Conservation (phyloP, 2,888 invertebrate species). For the Diogma glabrata region DNA sequence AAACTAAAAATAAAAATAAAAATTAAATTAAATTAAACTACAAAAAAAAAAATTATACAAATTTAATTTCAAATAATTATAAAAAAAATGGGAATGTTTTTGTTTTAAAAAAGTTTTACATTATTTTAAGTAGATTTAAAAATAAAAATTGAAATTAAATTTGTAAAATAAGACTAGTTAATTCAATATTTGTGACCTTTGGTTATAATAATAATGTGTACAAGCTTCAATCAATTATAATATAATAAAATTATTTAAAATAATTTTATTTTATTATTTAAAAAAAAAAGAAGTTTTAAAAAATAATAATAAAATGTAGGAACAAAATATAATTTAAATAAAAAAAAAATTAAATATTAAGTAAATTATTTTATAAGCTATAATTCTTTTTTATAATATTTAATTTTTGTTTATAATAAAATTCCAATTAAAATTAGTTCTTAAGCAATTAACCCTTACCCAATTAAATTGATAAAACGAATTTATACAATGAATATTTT, state of each 20-base stretch:
- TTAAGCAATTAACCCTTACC: too few species aligned
- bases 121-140: too few species aligned
- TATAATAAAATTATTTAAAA: too few species aligned
- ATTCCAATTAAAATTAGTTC: too few species aligned
- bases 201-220: too few species aligned
- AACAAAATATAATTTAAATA: background rate
- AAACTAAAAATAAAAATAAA: background rate
- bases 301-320: constrained; percentile 4
- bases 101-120: too few species aligned
- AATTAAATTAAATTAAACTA: background rate
- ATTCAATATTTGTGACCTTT: constrained; percentile 6
- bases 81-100: too few species aligned
- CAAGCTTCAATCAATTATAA: too few species aligned
- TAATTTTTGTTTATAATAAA: background rate
- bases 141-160: too few species aligned
- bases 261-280: too few species aligned
- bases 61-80: too few species aligned
- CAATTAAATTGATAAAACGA: constrained; percentile 4
- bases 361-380: constrained; percentile 4
- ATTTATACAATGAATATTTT: background rate
- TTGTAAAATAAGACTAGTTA: constrained; percentile 5
- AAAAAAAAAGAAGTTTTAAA: too few species aligned
- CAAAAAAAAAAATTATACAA: background rate
- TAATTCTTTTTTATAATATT: background rate
- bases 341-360: constrained; percentile 1